Percentiles rank a stretch among this genome's conserved stretches.
phyloP scores from a whole-genome alignment of 2,113 vertebrate genomes.

The Oophaga pumilio region DNA sequence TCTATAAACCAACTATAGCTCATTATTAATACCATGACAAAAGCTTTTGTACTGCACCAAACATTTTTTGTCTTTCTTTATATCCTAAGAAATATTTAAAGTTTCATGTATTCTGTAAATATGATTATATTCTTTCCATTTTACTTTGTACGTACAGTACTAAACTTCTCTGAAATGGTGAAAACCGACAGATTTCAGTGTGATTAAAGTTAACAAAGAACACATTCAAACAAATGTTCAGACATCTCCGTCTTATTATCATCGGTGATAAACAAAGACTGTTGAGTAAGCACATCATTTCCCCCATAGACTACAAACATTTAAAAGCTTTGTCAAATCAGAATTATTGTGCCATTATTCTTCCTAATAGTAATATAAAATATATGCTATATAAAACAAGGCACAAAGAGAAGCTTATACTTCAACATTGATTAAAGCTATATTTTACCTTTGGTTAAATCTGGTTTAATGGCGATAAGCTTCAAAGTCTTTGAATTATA shows the following conservation, averaged over 20 bases:
- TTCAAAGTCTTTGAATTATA: conserved; percentile 35
- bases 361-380: conserved; percentile 59
- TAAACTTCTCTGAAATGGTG: conserved; percentile 2
- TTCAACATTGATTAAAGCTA: conserved; percentile 54
- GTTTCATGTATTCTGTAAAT: conserved; percentile 15
- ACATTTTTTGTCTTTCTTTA: not conserved
- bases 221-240: conserved; percentile 43
- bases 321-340: conserved; percentile 57
- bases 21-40: not conserved
- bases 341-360: conserved; percentile 55
- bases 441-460: conserved; percentile 57
- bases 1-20: not conserved
- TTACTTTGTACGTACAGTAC: not conserved
- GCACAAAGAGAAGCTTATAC: conserved; percentile 45
- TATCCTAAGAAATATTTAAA: not conserved
- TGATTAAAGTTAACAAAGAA: conserved; percentile 48
- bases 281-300: conserved; percentile 54
- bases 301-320: conserved; percentile 54
- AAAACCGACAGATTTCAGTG: conserved; percentile 37
- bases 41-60: not conserved
- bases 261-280: conserved; percentile 55
- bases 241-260: conserved; percentile 51
- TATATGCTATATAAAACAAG: conserved; percentile 49
- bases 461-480: conserved; percentile 42
- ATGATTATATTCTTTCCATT: conserved; percentile 14